phyloP scores from a whole-genome alignment of 2,797 vertebrate genomes.

The Falco concolor region DNA sequence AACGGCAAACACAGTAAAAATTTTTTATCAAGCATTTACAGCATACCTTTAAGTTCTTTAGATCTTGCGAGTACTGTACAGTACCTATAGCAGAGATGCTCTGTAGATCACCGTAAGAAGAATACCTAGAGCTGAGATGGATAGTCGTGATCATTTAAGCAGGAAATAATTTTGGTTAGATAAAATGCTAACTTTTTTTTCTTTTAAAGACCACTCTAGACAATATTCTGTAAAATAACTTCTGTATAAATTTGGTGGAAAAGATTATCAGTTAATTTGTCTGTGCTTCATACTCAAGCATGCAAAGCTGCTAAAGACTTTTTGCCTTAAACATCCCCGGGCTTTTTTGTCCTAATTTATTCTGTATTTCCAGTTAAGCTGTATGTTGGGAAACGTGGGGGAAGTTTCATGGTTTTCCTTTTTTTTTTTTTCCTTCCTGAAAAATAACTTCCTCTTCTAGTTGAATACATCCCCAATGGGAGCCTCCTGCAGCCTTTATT shows the following conservation, averaged over 20 bases:
- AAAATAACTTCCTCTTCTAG: background rate
- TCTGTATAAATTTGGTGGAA: slow-evolving; percentile 13
- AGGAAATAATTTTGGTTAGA: background rate
- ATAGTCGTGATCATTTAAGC: background rate
- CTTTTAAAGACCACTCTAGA: background rate
- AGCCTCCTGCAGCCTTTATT: background rate
- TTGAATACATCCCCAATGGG: background rate
- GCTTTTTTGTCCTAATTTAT: slow-evolving; percentile 45
- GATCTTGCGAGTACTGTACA: background rate
- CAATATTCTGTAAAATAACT: slow-evolving; percentile 1
- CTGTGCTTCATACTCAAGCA: slow-evolving; percentile 22
- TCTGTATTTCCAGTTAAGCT: slow-evolving; percentile 36
- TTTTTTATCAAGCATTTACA: background rate
- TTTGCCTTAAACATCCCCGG: slow-evolving; percentile 51
- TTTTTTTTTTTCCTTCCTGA: background rate
- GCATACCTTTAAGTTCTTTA: background rate
- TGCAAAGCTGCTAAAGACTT: slow-evolving; percentile 53
- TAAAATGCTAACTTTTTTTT: background rate
- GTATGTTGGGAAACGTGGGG: background rate
- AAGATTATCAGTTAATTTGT: slow-evolving; percentile 51
- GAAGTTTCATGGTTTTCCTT: background rate
- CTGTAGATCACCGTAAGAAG: background rate
- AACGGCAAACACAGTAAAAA: background rate
- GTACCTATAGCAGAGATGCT: background rate
- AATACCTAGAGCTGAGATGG: background rate